These are phyloP conservation scores for Carposina sasakii DNA, from an alignment of 1,140 invertebrate species.

Conservation along the genomic window DNA sequence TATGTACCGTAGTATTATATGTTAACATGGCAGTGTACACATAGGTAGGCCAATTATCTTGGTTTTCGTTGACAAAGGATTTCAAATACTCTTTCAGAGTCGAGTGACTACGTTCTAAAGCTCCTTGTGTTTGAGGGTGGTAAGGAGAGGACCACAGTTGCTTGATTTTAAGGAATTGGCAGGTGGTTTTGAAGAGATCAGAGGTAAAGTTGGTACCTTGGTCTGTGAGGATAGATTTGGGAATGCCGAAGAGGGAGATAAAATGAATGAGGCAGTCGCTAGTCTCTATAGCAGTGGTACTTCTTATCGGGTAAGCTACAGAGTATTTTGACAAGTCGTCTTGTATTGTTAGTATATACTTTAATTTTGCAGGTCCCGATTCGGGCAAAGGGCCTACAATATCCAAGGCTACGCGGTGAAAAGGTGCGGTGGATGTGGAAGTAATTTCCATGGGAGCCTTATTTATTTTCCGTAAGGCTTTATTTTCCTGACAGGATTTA, in stretches of 20 bases:
- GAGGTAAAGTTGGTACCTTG: constrained; percentile 36
- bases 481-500: constrained; percentile 22
- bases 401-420: constrained; percentile 16
- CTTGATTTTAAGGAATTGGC: constrained; percentile 32
- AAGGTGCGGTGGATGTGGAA: constrained; percentile 18
- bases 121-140: constrained; percentile 22
- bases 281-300: constrained; percentile 10
- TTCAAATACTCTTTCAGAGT: constrained; percentile 36
- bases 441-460: constrained; percentile 26
- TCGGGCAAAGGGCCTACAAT: constrained; percentile 25
- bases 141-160: constrained; percentile 32
- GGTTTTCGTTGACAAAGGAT: constrained; percentile 30
- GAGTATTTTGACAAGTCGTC: constrained; percentile 19
- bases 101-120: constrained; percentile 13
- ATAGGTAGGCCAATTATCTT: constrained; percentile 32
- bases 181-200: constrained; percentile 28
- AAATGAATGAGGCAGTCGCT: constrained; percentile 15
- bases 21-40: constrained; percentile 25
- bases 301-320: constrained; percentile 4
- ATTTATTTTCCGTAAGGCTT: constrained; percentile 19
- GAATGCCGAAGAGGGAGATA: constrained; percentile 24
- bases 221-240: constrained; percentile 33
- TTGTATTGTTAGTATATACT: constrained; percentile 22
- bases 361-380: constrained; percentile 9
- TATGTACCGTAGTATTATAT: constrained; percentile 35